A percentile compares a stretch with the other conserved stretches of the same genome.
These are phyloP conservation scores for Bagarius yarrelli DNA, from an alignment of 2,113 vertebrate species.

Conservation along the genomic window DNA sequence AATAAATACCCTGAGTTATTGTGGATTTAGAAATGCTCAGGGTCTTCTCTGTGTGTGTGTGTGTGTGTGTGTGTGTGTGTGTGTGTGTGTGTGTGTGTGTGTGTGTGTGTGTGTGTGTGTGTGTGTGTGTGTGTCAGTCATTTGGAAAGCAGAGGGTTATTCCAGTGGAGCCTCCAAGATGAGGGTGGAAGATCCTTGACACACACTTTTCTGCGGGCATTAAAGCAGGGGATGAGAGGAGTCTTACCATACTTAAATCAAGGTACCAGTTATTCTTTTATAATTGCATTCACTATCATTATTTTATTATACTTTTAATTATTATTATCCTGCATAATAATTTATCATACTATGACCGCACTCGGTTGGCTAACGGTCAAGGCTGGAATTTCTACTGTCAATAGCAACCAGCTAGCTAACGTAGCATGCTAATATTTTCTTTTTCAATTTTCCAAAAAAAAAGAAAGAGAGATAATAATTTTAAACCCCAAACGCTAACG, in stretches of 20 bases:
- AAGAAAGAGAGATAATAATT: no score
- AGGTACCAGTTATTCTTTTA: conserved; percentile 9
- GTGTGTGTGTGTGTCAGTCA: not conserved
- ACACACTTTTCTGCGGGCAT: not conserved
- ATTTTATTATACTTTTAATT: not conserved
- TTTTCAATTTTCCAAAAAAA: not conserved
- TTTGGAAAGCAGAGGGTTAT: not conserved
- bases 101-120: not conserved
- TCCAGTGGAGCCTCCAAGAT: not conserved
- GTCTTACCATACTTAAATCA: not conserved
- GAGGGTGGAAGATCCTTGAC: conserved; percentile 1
- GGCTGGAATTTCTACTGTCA: conserved; percentile 1
- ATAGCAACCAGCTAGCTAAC: conserved; percentile 17
- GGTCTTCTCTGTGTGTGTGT: not conserved
- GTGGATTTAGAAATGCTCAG: no score
- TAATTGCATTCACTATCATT: not conserved
- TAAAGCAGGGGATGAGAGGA: conserved; percentile 30
- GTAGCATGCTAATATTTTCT: conserved; percentile 9
- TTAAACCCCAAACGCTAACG: no score
- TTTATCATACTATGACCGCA: no score
- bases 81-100: conserved; percentile 12
- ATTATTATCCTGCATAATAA: not conserved
- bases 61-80: no score
- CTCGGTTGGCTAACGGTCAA: not conserved
- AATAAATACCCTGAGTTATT: not conserved